phyloP scores from a whole-genome alignment of 64 coral and sea anemone genomes.

The Porites lutea region DNA sequence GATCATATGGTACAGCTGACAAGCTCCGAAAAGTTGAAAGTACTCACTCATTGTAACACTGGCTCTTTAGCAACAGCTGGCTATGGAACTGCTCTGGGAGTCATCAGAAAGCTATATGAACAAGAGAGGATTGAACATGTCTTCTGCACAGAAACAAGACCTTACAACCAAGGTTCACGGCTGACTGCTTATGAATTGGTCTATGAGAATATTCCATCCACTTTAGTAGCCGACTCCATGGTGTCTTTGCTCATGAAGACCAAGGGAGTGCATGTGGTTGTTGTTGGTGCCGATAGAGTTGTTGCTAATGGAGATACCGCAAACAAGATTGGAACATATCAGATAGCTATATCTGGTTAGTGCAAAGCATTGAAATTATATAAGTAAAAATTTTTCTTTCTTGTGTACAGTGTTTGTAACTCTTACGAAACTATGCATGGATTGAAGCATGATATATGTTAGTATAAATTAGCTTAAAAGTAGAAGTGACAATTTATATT shows the following conservation, averaged over 20 bases:
- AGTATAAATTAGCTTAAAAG: no score
- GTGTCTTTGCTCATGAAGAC: slow-evolving; percentile 90
- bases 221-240: slow-evolving; percentile 93
- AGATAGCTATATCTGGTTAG: slow-evolving; percentile 92
- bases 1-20: slow-evolving; percentile 51
- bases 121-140: slow-evolving; percentile 82
- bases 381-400: no score
- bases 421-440: no score
- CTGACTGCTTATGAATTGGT: slow-evolving; percentile 97
- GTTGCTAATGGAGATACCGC: slow-evolving; percentile 99
- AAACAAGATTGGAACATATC: slow-evolving; percentile 99
- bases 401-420: no score
- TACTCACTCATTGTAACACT: slow-evolving; percentile 97
- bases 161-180: slow-evolving; percentile 97
- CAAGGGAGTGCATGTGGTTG: slow-evolving; percentile 79
- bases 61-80: slow-evolving; percentile 97
- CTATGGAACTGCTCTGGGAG: slow-evolving; percentile 94
- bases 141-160: slow-evolving; percentile 97
- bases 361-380: no score
- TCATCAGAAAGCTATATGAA: slow-evolving; percentile 78
- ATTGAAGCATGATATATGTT: no score
- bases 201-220: slow-evolving; percentile 93
- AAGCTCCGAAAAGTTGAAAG: slow-evolving; percentile 45
- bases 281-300: slow-evolving; percentile 98
- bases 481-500: no score